Evolutionary conservation across 92 coral and sea anemone species (phyloP), one percentile per base, ranked within the genome.

Genomic region (Epizoanthus stellaris): DNA sequence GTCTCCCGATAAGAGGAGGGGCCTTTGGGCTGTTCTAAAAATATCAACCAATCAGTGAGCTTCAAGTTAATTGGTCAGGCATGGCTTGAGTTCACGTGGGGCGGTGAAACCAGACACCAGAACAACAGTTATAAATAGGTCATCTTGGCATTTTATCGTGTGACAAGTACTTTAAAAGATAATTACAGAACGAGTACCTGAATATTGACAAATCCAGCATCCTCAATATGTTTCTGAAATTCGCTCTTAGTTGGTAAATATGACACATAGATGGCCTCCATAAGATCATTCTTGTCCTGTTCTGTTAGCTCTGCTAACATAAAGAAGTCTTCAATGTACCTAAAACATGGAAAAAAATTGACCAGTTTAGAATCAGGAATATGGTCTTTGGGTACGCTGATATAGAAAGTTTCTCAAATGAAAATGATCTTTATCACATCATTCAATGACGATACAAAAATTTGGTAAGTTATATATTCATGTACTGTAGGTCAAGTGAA

Each of bases 291-390:
- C 39, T 23, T 63, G 63, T 91, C 80, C 63, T 63, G 88, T n/a
- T 83, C 86, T 10, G 77, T 80, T 64, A 87, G 84, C 5, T 93
- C 95, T 17, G 80, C 60, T 20, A 88, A 80, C 58, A 81, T 86
- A 77, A 62, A 94, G 38, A 53, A 91, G 36, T 94, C 98, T 75
- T 94, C 98, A 34, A 93, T 81, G 60, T 87, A 94, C 66, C 98
- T 94, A 53, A 66, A 66, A 66, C 30, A 13, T 14, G 12, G 16
- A 36, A 66, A 15, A 11, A 66, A 66, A 23, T 23, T 8, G 3
- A 0, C 2, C 15, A 10, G 3, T 52, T 52, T 52, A 52, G 56
- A 52, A 52, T 12, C 56, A 21, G 11, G 69, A 63, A 63, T n/a
- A 63, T 63, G 15, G 21, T 63, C 34, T 63, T n/a, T 0, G 49